phyloP scores from a whole-genome alignment of 1,140 invertebrate species.

The Hypsibius dujardini region DNA sequence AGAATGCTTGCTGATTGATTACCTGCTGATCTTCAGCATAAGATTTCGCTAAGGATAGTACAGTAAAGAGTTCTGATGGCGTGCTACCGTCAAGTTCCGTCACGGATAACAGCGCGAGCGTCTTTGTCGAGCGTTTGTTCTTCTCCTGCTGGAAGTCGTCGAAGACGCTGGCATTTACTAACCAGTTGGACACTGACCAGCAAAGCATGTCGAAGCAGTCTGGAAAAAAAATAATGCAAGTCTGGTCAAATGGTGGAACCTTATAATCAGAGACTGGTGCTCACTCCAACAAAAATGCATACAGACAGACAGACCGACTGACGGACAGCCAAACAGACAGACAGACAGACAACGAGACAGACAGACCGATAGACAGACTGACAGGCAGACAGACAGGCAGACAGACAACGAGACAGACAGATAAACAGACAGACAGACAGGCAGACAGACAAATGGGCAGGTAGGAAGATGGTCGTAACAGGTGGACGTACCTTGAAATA shows the following conservation, averaged over 20 bases:
- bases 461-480: too few relatives aligned
- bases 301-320: too few relatives aligned
- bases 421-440: too few relatives aligned
- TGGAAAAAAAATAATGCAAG: neutral
- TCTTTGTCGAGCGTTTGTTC: neutral
- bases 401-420: too few relatives aligned
- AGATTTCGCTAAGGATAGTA: neutral
- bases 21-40: conserved; percentile 13
- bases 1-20: too few relatives aligned
- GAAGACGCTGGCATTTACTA: neutral
- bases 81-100: conserved; percentile 14
- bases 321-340: too few relatives aligned
- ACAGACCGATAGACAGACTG: too few relatives aligned
- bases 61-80: neutral
- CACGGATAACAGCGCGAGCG: neutral
- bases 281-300: too few relatives aligned
- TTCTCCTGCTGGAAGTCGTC: conserved; percentile 2
- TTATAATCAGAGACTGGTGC: too few relatives aligned
- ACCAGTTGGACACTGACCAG: neutral
- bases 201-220: conserved; percentile 11
- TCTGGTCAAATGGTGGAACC: neutral
- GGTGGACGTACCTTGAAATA: neutral
- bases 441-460: too few relatives aligned
- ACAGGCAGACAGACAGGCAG: too few relatives aligned
- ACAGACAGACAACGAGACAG: too few relatives aligned